Conservation (phyloP, 2,797 vertebrate genomes). For the Manis pentadactyla region DNA sequence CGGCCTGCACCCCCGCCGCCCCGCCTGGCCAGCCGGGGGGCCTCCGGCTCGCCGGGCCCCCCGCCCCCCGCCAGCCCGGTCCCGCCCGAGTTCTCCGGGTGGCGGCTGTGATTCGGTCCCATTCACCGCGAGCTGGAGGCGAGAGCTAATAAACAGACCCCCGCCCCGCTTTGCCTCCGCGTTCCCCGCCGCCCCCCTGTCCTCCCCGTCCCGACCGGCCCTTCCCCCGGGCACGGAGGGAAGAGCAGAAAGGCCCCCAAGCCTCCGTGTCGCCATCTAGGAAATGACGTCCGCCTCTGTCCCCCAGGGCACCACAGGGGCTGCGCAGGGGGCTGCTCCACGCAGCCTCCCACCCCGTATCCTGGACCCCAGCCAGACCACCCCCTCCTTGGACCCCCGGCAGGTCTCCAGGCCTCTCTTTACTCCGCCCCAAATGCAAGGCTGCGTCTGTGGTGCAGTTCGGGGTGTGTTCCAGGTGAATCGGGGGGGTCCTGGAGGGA, state of each 20-base stretch:
- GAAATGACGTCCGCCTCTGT: background rate
- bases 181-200: fast-evolving
- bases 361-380: background rate
- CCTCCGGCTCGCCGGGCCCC: background rate
- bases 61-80: fast-evolving
- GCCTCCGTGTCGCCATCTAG: background rate
- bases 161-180: background rate
- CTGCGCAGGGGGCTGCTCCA: too few species aligned
- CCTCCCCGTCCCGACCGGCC: background rate
- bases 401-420: background rate
- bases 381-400: too few species aligned
- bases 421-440: background rate
- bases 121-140: background rate
- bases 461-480: background rate
- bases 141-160: background rate
- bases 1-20: background rate
- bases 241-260: too few species aligned
- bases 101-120: background rate
- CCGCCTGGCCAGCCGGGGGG: background rate
- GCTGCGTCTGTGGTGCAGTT: background rate
- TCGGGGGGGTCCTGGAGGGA: background rate
- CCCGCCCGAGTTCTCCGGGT: background rate
- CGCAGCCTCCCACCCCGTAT: background rate
- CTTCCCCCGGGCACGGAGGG: background rate
- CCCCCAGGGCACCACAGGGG: too few species aligned